A percentile compares a stretch with the other conserved stretches of the same genome.
Conservation (phyloP, 2,888 invertebrate species). For the Agriopis leucophaearia region DNA sequence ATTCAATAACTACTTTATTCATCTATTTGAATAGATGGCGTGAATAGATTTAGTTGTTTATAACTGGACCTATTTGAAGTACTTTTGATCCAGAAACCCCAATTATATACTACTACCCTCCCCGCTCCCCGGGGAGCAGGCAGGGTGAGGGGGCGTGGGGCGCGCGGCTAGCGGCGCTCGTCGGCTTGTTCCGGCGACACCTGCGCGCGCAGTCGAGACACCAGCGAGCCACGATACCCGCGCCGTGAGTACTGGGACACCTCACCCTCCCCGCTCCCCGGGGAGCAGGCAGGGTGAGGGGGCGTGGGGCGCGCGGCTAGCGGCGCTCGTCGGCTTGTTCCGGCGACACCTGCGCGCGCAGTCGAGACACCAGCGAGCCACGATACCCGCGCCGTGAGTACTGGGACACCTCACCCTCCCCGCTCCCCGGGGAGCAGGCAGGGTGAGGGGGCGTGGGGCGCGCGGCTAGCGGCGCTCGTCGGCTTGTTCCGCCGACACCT, state of each 20-base stretch:
- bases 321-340: constrained; percentile 2
- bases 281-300: neutral
- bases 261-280: neutral
- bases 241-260: constrained; percentile 12
- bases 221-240: constrained; percentile 1
- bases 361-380: neutral
- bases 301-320: neutral
- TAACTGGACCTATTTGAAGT: no score
- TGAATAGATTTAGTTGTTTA: no score
- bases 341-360: constrained; percentile 1
- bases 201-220: neutral
- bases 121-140: neutral
- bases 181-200: constrained; percentile 4
- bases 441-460: neutral
- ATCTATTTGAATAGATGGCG: no score
- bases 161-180: constrained; percentile 6
- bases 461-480: constrained; percentile 4
- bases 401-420: constrained; percentile 1
- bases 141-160: neutral
- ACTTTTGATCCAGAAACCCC: no score
- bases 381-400: neutral
- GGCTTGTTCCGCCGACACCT: constrained; percentile 1
- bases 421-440: neutral
- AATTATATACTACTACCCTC: no score
- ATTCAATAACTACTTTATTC: no score